Percentiles rank a stretch among this genome's conserved stretches.
These are phyloP conservation scores for Orthosia cruda DNA, from an alignment of 2,888 invertebrate species.

Conservation along the genomic window DNA sequence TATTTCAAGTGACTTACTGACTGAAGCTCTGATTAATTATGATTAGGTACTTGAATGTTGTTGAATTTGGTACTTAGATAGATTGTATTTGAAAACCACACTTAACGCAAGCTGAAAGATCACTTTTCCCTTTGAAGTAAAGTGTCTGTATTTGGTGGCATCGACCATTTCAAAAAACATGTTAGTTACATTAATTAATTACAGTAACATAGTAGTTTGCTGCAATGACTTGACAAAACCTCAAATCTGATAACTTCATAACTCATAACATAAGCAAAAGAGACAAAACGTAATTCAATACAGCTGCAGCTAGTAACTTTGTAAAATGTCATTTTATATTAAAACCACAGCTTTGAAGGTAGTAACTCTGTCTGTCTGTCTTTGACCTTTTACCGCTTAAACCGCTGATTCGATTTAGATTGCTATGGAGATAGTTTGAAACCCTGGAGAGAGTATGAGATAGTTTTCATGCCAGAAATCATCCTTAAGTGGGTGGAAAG, in stretches of 20 bases:
- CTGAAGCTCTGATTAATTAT: slow-evolving; percentile 53
- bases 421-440: no score
- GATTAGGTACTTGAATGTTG: neutral
- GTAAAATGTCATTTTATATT: slow-evolving; percentile 15
- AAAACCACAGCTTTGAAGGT: slow-evolving; percentile 3
- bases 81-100: neutral
- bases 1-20: slow-evolving; percentile 29
- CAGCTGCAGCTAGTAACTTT: slow-evolving; percentile 21
- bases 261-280: neutral
- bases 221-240: neutral
- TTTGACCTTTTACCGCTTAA: no score
- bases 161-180: neutral
- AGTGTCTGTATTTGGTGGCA: no score
- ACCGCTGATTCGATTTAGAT: no score
- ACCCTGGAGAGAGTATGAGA: no score
- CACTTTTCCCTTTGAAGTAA: no score
- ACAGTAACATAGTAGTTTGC: neutral
- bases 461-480: no score
- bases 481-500: no score
- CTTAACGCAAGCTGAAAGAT: neutral
- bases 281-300: slow-evolving; percentile 1
- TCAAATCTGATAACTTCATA: neutral
- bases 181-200: neutral
- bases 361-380: no score
- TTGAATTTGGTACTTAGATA: neutral